These are phyloP conservation scores for Marisa cornuarietis DNA, from an alignment of 1,140 invertebrate species.

Conservation along the genomic window DNA sequence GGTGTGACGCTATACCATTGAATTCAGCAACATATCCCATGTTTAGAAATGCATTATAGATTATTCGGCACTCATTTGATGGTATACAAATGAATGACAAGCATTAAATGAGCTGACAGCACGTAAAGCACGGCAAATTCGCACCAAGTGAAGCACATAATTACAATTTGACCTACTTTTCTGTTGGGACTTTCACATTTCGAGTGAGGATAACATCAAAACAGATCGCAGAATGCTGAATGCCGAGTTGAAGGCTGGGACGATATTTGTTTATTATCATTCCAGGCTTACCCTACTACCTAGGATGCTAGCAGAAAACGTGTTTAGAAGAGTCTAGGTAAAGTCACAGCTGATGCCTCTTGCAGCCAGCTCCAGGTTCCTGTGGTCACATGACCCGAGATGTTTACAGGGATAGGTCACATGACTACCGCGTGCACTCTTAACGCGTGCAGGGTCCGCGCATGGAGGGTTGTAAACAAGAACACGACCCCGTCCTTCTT, in stretches of 20 bases:
- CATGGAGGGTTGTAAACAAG: not conserved
- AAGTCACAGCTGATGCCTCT: not conserved
- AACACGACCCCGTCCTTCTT: not conserved
- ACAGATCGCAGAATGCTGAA: not conserved
- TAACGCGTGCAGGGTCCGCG: too few species aligned
- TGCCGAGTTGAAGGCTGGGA: not conserved
- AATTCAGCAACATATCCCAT: too few species aligned
- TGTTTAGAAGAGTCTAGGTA: not conserved
- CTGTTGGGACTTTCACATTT: not conserved
- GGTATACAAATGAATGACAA: too few species aligned
- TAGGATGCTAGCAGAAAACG: not conserved
- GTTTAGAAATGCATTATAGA: too few species aligned
- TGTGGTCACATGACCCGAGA: slow-evolving; percentile 3
- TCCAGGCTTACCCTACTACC: too few species aligned
- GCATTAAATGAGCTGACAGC: too few species aligned
- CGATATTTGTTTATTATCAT: not conserved
- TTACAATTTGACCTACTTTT: not conserved
- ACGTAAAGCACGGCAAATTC: too few species aligned
- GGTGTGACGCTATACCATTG: too few species aligned
- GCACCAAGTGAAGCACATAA: too few species aligned
- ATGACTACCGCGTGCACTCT: not conserved
- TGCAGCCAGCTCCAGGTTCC: slow-evolving; percentile 2
- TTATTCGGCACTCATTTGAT: too few species aligned
- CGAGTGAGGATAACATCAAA: not conserved
- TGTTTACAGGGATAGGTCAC: slow-evolving; percentile 8